A percentile compares a stretch with the other conserved stretches of the same genome.
Evolutionary conservation across 2,797 vertebrate species (phyloP).

Genomic region (Pangasius larnaudii): DNA sequence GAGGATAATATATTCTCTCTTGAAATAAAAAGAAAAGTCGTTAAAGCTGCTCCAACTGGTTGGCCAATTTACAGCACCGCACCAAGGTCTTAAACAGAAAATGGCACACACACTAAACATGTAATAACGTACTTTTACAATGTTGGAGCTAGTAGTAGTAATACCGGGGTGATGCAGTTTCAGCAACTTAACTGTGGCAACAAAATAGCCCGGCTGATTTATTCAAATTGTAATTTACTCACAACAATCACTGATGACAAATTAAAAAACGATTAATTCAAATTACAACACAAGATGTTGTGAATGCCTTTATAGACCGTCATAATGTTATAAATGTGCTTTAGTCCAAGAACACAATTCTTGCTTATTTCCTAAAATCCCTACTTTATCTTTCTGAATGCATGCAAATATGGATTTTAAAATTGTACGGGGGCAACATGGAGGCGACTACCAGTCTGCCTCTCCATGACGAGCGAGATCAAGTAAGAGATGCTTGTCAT

Average conservation of each 20-base stretch:
- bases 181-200: no score
- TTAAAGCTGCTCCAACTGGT: not conserved
- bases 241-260: not conserved
- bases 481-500: slow-evolving; percentile 27
- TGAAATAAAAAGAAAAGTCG: not conserved
- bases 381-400: not conserved
- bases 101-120: slow-evolving; percentile 12
- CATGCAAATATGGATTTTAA: slow-evolving; percentile 56
- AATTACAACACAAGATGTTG: slow-evolving; percentile 15
- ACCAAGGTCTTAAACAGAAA: slow-evolving; percentile 7
- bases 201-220: not conserved
- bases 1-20: not conserved
- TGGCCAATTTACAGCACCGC: not conserved
- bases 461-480: slow-evolving; percentile 31
- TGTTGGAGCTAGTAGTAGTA: not conserved
- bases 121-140: slow-evolving; percentile 3
- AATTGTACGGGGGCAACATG: slow-evolving; percentile 49
- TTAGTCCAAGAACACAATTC: slow-evolving; percentile 5
- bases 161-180: not conserved
- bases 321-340: slow-evolving; percentile 17
- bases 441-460: slow-evolving; percentile 31
- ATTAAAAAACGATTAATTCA: not conserved
- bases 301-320: slow-evolving; percentile 12
- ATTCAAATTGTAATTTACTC: not conserved
- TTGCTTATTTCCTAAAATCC: slow-evolving; percentile 14